Evolutionary conservation across 1,140 invertebrate species (phyloP), one percentile per base, ranked within the genome.

Genomic region (Anagrus nilaparvatae): DNA sequence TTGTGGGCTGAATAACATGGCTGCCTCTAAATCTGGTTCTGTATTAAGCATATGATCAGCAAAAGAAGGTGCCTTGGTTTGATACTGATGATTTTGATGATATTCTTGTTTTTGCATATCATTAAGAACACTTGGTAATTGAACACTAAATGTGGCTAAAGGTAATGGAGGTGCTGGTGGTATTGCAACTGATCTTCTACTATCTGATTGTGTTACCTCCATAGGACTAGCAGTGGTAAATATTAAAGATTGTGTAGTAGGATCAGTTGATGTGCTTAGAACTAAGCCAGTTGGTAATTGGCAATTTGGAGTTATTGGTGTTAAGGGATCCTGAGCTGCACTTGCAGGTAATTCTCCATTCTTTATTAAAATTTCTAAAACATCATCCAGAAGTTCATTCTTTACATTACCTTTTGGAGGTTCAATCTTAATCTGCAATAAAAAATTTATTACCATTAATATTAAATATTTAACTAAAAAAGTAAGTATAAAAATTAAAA

Each of bases 331-430:
- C 42, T 80, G 78, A 5, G 84, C 87, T 2, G 85, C 86, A 55
- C 87, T 92, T 2, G 89, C 79, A 2, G 89, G 87, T 14, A 95
- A 58, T 58, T 95, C 91, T 30, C 91, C 91, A 61, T 90, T 91
- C 60, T 91, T 84, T 14, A 95, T 93, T 1, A 96, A 71, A 52
- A 96, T 94, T 57, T 95, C 90, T n/a, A 97, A 62, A 0, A 96
- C 90, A 65, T 96, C 91, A 58, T 94, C 91, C 43, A 96, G 85
- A 25, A 86, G 84, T 61, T 94, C 87, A 58, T 82, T 83, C 53
- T 87, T 87, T 12, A 84, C 67, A 48, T 73, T 70, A 40, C 56
- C 71, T 44, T 78, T 78, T 36, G 63, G 68, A 6, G 65, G 64
- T 19, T 67, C 64, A 4, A 67, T 63, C 35, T 69, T 66, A 0